Base-by-base conservation (phyloP, 2,888 invertebrate genomes). In the Volucella bombylans region DNA sequence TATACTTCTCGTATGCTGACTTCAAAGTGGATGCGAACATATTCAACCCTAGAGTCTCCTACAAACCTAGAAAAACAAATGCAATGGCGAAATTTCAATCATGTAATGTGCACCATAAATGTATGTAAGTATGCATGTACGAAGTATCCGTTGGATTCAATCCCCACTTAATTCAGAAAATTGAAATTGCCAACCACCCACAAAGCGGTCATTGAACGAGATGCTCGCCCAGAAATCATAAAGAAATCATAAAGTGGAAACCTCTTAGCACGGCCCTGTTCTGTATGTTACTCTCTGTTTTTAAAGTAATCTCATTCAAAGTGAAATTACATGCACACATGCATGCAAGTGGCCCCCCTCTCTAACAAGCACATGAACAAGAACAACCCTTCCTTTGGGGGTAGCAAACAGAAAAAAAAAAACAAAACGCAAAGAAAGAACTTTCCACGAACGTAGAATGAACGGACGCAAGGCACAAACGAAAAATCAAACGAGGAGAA, bases 211-310 rank as follows among this genome's bases (percentile, higher is more conserved):
- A 78, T 80, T 83, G 83, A 79, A 80, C 83, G 79, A 83, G 80
- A 79, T 67, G 80, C 83, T 80, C 67, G 71, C 38, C 74, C 83
- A 76, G 74, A 65, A 74, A 83, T 83, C 69, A 83, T 83, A 83
- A 83, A 79, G 83, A 80, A 80, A 80, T 83, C 79, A 83, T 83
- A 83, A 80, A 83, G 74, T 74, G 64, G 43, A 80, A 80, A 74
- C 74, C 80, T 71, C 80, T 83, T 79, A 78, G 65, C 79, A 31
- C 31, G 69, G 78, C 57, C 43, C 15, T 64, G n/a, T 65, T 59
- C 59, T 43, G 47, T 73, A 68, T 61, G 45, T 69, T 59, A 52
- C 50, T 45, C 43, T 74, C 62, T 72, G 52, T 65, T 74, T 52
- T 71, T 71, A 83, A 76, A 71, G 65, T 71, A 80, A 80, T 83